Evolutionary conservation across 2,888 invertebrate genomes (phyloP).

Genomic region (Blastobasis adustella): DNA sequence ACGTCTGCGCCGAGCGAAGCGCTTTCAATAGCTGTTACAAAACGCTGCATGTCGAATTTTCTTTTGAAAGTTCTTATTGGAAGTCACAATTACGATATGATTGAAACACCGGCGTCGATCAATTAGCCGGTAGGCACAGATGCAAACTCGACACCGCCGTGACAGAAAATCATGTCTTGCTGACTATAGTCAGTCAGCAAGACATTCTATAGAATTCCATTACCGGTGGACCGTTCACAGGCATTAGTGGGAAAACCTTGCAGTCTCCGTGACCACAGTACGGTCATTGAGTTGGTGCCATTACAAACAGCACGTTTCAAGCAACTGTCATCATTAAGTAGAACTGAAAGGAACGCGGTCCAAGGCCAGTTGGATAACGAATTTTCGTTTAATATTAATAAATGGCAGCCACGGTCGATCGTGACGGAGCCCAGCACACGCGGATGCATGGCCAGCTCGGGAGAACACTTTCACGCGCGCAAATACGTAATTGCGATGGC

Average conservation of each 20-base stretch:
- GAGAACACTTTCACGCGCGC: slow-evolving; percentile 51
- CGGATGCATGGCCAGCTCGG: slow-evolving; percentile 41
- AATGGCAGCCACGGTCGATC: slow-evolving; percentile 60
- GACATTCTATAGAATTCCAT: slow-evolving; percentile 12
- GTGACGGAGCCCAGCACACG: slow-evolving; percentile 47
- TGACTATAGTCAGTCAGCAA: too few relatives aligned
- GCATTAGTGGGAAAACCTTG: slow-evolving; percentile 29
- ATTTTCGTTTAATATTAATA: slow-evolving; percentile 72
- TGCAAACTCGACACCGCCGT: slow-evolving; percentile 13
- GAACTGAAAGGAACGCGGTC: slow-evolving; percentile 66
- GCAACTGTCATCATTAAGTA: slow-evolving; percentile 69
- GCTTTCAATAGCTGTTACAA: slow-evolving; percentile 67
- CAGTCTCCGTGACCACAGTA: slow-evolving; percentile 39
- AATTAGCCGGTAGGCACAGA: neutral
- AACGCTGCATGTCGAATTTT: slow-evolving; percentile 65
- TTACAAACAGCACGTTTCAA: slow-evolving; percentile 59
- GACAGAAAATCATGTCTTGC: slow-evolving; percentile 12
- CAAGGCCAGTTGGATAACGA: slow-evolving; percentile 71
- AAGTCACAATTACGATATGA: slow-evolving; percentile 29
- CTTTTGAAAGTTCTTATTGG: slow-evolving; percentile 54
- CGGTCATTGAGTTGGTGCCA: slow-evolving; percentile 47
- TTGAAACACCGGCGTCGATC: slow-evolving; percentile 7
- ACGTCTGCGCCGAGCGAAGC: slow-evolving; percentile 54
- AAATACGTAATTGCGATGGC: slow-evolving; percentile 32
- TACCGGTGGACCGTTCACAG: slow-evolving; percentile 14